These are phyloP conservation scores for Cephalopachus bancanus DNA, from an alignment of 2,797 vertebrate species.

Conservation along the genomic window DNA sequence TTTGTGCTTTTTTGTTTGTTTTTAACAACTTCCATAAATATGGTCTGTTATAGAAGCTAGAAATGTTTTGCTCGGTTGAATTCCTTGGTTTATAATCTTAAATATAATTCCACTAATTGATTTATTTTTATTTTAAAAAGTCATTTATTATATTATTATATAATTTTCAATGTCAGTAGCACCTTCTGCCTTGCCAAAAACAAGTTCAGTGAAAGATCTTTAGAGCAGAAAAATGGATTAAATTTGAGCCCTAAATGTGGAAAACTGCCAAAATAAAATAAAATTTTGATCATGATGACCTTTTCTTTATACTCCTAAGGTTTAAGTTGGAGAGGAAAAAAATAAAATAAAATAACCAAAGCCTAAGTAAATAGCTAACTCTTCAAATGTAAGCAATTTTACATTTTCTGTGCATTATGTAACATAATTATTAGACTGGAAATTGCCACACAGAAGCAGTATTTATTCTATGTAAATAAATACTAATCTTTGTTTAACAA, in stretches of 20 bases:
- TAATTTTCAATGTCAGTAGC: background rate
- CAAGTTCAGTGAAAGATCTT: background rate
- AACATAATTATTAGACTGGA: background rate
- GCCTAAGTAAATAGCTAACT: background rate
- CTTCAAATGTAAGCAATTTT: background rate
- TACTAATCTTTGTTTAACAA: background rate
- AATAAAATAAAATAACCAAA: background rate
- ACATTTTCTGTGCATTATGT: background rate
- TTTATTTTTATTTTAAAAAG: conserved; percentile 10
- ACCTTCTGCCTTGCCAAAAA: background rate
- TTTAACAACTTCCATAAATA: background rate
- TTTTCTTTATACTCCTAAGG: conserved; percentile 29
- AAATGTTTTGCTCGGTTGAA: background rate
- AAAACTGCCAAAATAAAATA: conserved; percentile 41
- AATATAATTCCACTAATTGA: background rate
- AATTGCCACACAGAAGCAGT: background rate
- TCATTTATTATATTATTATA: background rate
- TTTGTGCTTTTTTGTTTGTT: background rate
- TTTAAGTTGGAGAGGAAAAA: conserved; percentile 25
- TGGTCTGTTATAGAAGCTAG: background rate
- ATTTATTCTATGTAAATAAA: background rate
- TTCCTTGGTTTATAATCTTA: background rate
- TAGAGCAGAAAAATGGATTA: conserved; percentile 42
- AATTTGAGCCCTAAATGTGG: background rate
- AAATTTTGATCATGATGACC: conserved; percentile 38